Conservation (phyloP, 2,113 vertebrate genomes). For the Syngnathus floridae region DNA sequence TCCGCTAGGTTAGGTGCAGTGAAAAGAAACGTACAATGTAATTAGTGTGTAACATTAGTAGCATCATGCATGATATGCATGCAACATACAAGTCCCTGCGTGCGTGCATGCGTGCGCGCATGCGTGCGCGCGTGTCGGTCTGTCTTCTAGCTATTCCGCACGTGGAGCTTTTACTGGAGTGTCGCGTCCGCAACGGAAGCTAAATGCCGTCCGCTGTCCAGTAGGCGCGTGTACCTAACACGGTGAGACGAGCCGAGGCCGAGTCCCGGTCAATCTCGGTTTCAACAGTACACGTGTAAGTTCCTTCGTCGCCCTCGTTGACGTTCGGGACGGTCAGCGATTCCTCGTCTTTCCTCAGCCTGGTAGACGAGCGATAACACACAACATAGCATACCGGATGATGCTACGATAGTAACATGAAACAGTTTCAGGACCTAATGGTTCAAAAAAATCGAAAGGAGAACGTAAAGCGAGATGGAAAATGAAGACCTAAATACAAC, state of each 20-base stretch:
- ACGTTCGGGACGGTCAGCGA: conserved; percentile 79
- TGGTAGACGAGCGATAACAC: conserved; percentile 33
- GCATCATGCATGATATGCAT: background rate
- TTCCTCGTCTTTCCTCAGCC: conserved; percentile 83
- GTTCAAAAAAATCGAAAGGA: background rate
- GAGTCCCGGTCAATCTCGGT: conserved; percentile 87
- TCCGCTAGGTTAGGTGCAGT: conserved; percentile 5
- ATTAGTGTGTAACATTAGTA: background rate
- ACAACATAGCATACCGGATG: too few relatives aligned
- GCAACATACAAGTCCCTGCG: background rate
- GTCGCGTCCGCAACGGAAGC: background rate
- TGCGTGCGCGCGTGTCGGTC: background rate
- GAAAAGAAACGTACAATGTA: background rate
- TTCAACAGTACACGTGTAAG: conserved; percentile 81
- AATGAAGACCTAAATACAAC: background rate
- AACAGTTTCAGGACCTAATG: background rate
- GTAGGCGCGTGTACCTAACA: conserved; percentile 76
- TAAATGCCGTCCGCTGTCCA: background rate
- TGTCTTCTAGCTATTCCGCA: background rate
- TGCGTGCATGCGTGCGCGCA: background rate
- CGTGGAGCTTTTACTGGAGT: background rate
- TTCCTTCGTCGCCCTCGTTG: conserved; percentile 83
- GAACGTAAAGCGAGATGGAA: background rate
- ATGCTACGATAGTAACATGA: background rate
- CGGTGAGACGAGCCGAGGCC: conserved; percentile 85